Percentiles rank a stretch among this genome's conserved stretches.
Evolutionary conservation across 2,113 vertebrate genomes (phyloP).

Genomic region (Rhadina sibilatrix): DNA sequence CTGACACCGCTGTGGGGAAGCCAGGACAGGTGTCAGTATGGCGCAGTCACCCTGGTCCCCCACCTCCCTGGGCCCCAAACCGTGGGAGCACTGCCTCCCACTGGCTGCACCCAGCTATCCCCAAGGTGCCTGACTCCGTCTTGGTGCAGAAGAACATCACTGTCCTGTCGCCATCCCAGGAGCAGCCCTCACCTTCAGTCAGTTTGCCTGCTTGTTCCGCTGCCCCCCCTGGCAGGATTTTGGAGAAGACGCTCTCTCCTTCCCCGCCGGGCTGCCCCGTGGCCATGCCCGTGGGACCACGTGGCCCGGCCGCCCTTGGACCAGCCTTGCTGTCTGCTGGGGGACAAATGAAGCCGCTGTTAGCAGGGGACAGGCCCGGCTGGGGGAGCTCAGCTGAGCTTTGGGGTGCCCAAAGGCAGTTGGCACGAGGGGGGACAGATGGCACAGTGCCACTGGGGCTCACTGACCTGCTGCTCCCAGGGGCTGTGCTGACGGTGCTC

Average conservation of each 20-base stretch:
- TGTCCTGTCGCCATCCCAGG: accelerated
- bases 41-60: accelerated
- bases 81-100: accelerated
- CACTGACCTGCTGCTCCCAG: slow-evolving; percentile 84
- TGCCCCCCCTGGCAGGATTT: slow-evolving; percentile 93
- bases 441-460: neutral
- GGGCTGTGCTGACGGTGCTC: slow-evolving; percentile 73
- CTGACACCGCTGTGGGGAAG: slow-evolving; percentile 81
- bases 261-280: slow-evolving; percentile 79
- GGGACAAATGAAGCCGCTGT: neutral
- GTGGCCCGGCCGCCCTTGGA: slow-evolving; percentile 53
- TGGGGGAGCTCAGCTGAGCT: neutral
- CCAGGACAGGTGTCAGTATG: neutral
- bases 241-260: slow-evolving; percentile 91
- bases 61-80: neutral
- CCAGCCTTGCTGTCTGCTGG: slow-evolving; percentile 81
- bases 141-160: neutral
- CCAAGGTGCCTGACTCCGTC: accelerated
- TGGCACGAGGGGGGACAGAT: accelerated
- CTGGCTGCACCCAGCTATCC: neutral
- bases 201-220: slow-evolving; percentile 98
- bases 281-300: slow-evolving; percentile 74
- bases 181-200: slow-evolving; percentile 85
- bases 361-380: neutral
- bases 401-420: neutral